Evolutionary conservation across 2,888 invertebrate genomes (phyloP), one percentile per base, ranked within the genome.

Genomic region (Drosophila siamana): DNA sequence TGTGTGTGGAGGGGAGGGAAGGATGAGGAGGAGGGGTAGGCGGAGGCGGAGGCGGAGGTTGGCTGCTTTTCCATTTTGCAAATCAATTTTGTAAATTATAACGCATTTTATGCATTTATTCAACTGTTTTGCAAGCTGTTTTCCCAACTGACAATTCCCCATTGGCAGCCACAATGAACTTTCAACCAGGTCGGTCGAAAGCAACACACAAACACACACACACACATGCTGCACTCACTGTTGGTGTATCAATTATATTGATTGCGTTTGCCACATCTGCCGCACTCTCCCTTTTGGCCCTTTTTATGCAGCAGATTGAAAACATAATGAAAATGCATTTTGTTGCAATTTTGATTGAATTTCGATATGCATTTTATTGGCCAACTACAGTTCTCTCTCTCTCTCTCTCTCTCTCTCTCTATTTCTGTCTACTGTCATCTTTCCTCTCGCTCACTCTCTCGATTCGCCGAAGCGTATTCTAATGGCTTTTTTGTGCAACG

Each of bases 261-360:
- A 83, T 83, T 89, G 89, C 83, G 84, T 87, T 89, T 89, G 67
- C 88, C 69, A 11, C 33, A 33, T 33, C 33, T 33, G 74, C 67
- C 52, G n/a, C 16, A 13, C 9, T 15, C 26, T 16, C n/a, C 13
- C 33, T 11, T 13, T 24, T 0, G 2, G 4, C 6, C 26, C 72
- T 76, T 77, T 36, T 67, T 68, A 66, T 67, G 47, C 24, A 16
- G 52, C 40, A 54, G 38, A 38, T 44, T 52, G 13, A 38, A 52
- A 54, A 52, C 28, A 81, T 88, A 86, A 88, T 86, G 87, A 51
- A 84, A 84, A 83, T 84, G 85, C 78, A 82, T 70, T 88, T 80
- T 84, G 87, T 66, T 76, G 73, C 80, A 88, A 62, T 86, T 87
- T 69, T 82, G 83, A 88, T 85, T 81, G 80, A 70, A 51, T 63